Evolutionary conservation across 2,797 vertebrate species (phyloP), one percentile per base, ranked within the genome.

Genomic region (Thamnophis elegans): DNA sequence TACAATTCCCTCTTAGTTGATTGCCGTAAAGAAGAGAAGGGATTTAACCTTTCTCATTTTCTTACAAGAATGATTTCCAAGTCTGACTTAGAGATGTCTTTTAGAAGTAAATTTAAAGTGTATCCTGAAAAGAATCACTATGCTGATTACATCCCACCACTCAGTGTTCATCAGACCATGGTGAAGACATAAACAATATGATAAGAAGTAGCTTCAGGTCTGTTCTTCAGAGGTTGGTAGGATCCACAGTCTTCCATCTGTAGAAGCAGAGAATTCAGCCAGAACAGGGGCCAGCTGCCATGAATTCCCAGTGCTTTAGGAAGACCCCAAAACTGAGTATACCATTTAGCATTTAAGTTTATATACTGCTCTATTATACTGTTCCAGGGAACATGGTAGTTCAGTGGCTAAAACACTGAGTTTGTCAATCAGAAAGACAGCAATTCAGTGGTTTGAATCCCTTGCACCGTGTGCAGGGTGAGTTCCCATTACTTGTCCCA

Each of bases 1-100:
- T 94, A 32, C 28, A 54, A 89, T 51, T 88, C 25, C 32, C 32
- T 92, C 93, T 92, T 85, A 32, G 91, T 86, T 91, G 0, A 88
- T 93, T 13, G 9, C 58, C 0, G 0, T 87, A 91, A 53, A 95
- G 25, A 0, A 59, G 87, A 92, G 42, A 94, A 51, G 0, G 62
- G 53, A 58, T 89, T 87, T 92, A 93, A 85, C 87, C 92, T 85
- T 26, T 0, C 89, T 60, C 59, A 4, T 90, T 85, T 93, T 89
- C 62, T 68, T 47, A 28, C 6, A 89, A 36, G 10, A 85, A n/a
- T 60, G 2, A 89, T 88, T 90, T 85, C 88, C 68, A 8, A 65
- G n/a, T 62, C 22, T 82, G 25, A 58, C 25, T 22, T 42, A 56
- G 22, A 42, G 2, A 82, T 42, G 22, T 25, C n/a, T 36, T 60